Conservation (phyloP, 2,888 invertebrate species). For the Entomobrya proxima region DNA sequence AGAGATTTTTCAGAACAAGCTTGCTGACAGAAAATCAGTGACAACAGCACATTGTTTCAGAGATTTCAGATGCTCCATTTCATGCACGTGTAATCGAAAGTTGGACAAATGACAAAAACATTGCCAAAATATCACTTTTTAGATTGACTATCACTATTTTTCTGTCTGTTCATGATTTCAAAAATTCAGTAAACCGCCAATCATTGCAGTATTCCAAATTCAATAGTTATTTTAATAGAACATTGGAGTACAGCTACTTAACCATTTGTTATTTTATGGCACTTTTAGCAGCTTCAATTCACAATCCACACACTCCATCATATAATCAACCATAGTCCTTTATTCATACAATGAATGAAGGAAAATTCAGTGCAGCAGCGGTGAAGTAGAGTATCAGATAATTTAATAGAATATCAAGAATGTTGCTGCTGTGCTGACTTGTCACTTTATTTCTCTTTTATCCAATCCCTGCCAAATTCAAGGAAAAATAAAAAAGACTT, state of each 20-base stretch:
- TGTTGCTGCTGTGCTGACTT: slow-evolving; percentile 62
- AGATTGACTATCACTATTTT: neutral
- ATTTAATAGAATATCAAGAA: slow-evolving; percentile 55
- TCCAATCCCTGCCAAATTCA: neutral
- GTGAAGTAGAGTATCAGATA: slow-evolving; percentile 32
- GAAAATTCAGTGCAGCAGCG: neutral
- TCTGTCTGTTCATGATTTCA: neutral
- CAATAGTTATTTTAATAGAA: too few relatives aligned
- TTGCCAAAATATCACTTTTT: slow-evolving; percentile 31
- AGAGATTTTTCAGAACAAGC: neutral
- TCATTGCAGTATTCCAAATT: neutral
- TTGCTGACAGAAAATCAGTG: neutral
- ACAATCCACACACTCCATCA: too few relatives aligned
- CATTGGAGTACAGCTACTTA: neutral
- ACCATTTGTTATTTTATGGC: too few relatives aligned
- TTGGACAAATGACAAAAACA: slow-evolving; percentile 62
- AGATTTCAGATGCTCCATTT: slow-evolving; percentile 20
- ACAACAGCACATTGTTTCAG: neutral
- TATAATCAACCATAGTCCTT: too few relatives aligned
- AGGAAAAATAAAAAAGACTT: neutral
- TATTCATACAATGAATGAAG: neutral
- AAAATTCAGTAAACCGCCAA: neutral
- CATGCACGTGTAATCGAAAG: neutral
- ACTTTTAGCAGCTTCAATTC: too few relatives aligned
- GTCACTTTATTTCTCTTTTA: slow-evolving; percentile 48